Conservation (phyloP, 2,113 vertebrate species). For the Burhinus oedicnemus region DNA sequence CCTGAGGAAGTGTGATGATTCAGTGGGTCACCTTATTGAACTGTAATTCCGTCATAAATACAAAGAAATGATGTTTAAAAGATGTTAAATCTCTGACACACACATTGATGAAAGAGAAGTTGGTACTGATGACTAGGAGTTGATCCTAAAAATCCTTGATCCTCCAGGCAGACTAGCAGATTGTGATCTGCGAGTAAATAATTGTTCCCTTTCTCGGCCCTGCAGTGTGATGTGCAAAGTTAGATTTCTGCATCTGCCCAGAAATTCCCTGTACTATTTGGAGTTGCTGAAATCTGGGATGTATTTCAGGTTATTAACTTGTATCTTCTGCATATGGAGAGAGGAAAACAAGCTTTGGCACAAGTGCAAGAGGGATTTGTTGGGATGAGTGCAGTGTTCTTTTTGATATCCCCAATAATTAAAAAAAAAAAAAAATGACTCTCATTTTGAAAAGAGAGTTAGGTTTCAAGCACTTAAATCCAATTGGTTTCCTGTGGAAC, state of each 20-base stretch:
- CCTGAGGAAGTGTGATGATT: not conserved
- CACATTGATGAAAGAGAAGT: not conserved
- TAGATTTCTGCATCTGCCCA: not conserved
- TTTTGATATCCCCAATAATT: not conserved
- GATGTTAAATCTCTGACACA: not conserved
- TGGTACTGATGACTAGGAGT: not conserved
- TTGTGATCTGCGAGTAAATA: not conserved
- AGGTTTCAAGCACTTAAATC: not conserved
- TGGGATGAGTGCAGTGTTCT: not conserved
- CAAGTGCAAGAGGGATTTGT: not conserved
- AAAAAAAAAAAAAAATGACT: not conserved
- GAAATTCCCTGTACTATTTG: not conserved
- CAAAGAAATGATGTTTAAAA: slow-evolving; percentile 18
- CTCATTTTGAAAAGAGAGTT: not conserved
- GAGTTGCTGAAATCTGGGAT: not conserved
- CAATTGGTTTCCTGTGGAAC: not conserved
- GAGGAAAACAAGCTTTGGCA: not conserved
- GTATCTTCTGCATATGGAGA: not conserved
- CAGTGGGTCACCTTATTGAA: not conserved
- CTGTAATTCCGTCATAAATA: slow-evolving; percentile 57
- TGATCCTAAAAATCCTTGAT: not conserved
- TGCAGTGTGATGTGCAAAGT: rapidly evolving
- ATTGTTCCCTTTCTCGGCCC: not conserved
- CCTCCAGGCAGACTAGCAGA: not conserved
- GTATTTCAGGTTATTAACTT: not conserved